Conservation (phyloP, 2,888 invertebrate species). For the Brenthis ino region DNA sequence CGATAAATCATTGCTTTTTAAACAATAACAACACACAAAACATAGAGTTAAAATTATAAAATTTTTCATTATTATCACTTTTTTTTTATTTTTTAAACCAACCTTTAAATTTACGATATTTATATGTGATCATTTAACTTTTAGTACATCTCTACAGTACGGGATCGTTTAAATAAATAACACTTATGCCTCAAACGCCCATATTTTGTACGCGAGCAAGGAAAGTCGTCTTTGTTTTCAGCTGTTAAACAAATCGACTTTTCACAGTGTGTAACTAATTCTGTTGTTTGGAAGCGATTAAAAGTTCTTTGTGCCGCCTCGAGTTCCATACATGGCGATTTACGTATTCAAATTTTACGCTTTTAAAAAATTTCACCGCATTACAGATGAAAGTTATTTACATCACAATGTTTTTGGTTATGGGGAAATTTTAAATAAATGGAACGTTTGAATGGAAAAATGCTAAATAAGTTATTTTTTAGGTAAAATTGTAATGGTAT, state of each 20-base stretch:
- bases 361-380: constrained; percentile 61
- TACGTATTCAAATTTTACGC: constrained; percentile 57
- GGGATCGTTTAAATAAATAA: constrained; percentile 67
- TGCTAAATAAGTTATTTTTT: too few species aligned
- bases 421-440: background rate
- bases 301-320: constrained; percentile 57
- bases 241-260: constrained; percentile 66
- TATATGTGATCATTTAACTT: background rate
- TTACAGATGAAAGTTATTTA: constrained; percentile 46
- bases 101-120: background rate
- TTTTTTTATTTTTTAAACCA: background rate
- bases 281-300: constrained; percentile 63
- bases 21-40: constrained; percentile 64
- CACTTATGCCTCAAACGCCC: constrained; percentile 41
- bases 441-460: too few species aligned
- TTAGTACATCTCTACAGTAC: constrained; percentile 31
- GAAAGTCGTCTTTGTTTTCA: constrained; percentile 75
- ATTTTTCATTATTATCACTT: constrained; percentile 54
- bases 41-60: constrained; percentile 54
- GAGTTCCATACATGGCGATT: constrained; percentile 49
- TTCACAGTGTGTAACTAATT: constrained; percentile 71
- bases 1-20: constrained; percentile 55
- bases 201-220: constrained; percentile 55
- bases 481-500: too few species aligned
- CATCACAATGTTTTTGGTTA: constrained; percentile 41